phyloP scores from a whole-genome alignment of 2,797 vertebrate species.

The Siniperca scherzeri region DNA sequence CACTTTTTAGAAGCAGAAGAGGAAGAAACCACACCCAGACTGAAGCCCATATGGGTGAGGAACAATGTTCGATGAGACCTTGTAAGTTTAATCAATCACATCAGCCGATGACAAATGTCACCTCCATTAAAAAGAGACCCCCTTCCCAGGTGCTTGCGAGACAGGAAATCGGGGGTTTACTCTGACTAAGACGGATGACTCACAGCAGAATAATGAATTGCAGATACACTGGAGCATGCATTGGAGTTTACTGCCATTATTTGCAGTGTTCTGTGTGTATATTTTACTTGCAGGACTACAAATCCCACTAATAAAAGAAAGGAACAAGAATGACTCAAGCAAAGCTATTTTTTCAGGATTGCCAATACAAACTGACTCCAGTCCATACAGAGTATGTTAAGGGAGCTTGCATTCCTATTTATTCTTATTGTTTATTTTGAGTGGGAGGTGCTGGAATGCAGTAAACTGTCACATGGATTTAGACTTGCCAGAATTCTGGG shows the following conservation, averaged over 20 bases:
- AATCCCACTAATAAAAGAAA: slow-evolving; percentile 35
- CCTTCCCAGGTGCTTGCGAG: slow-evolving; percentile 50
- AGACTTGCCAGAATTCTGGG: slow-evolving; percentile 50
- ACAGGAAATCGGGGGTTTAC: slow-evolving; percentile 58
- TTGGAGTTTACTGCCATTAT: slow-evolving; percentile 25
- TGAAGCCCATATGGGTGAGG: slow-evolving; percentile 62
- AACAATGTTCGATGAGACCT: slow-evolving; percentile 55
- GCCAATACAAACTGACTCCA: slow-evolving; percentile 10
- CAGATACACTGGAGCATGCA: slow-evolving; percentile 14
- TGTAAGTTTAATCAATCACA: slow-evolving; percentile 75
- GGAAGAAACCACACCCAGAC: slow-evolving; percentile 51
- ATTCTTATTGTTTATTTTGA: slow-evolving; percentile 58
- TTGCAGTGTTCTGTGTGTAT: slow-evolving; percentile 2
- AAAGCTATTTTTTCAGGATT: slow-evolving; percentile 29
- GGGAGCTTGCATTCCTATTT: slow-evolving; percentile 40
- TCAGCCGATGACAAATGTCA: slow-evolving; percentile 62
- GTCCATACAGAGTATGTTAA: slow-evolving; percentile 38
- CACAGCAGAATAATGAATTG: slow-evolving; percentile 51
- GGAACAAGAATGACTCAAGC: background rate
- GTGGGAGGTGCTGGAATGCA: slow-evolving; percentile 61
- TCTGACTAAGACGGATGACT: slow-evolving; percentile 60
- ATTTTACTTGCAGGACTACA: slow-evolving; percentile 32
- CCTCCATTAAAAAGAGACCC: slow-evolving; percentile 58
- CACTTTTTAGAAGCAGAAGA: slow-evolving; percentile 53
- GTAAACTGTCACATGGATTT: slow-evolving; percentile 59